Percentiles rank a stretch among this genome's conserved stretches.
Conservation (phyloP, 2,888 invertebrate species). For the Caenorhabditis afra region DNA sequence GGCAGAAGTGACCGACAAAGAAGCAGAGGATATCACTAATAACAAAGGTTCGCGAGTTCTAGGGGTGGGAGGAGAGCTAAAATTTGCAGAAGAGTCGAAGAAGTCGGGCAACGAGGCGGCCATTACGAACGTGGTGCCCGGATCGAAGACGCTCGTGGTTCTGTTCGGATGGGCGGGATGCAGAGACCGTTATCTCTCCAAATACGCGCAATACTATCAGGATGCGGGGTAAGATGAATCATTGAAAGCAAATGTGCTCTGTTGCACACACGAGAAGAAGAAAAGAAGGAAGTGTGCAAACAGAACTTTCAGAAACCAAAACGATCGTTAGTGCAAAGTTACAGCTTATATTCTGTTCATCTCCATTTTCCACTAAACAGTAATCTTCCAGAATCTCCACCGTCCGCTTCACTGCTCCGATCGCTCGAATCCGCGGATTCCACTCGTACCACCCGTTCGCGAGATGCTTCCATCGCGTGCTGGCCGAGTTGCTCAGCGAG, state of each 20-base stretch:
- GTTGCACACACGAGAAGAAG: neutral
- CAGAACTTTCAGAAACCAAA: too few species aligned
- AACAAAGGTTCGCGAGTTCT: constrained; percentile 32
- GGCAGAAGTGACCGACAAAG: constrained; percentile 49
- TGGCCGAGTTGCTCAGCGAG: constrained; percentile 33
- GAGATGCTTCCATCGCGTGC: constrained; percentile 52
- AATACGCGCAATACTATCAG: constrained; percentile 88
- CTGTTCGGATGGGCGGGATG: constrained; percentile 90
- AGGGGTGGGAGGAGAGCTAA: neutral
- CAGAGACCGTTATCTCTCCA: constrained; percentile 87
- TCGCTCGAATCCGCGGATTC: constrained; percentile 73
- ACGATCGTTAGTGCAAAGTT: too few species aligned
- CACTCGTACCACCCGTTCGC: constrained; percentile 72
- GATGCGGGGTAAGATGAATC: constrained; percentile 85
- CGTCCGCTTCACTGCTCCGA: constrained; percentile 77
- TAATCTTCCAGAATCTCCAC: constrained; percentile 67
- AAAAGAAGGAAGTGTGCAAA: neutral
- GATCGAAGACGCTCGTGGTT: constrained; percentile 84
- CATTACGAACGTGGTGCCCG: constrained; percentile 34
- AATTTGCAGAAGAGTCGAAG: constrained; percentile 36
- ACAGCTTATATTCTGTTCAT: too few species aligned
- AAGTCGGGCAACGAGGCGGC: constrained; percentile 43
- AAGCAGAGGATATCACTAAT: constrained; percentile 45
- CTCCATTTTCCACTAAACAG: too few species aligned
- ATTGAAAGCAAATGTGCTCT: too few species aligned